Conservation (phyloP, 2,888 invertebrate species). For the Apocheima hispidaria region DNA sequence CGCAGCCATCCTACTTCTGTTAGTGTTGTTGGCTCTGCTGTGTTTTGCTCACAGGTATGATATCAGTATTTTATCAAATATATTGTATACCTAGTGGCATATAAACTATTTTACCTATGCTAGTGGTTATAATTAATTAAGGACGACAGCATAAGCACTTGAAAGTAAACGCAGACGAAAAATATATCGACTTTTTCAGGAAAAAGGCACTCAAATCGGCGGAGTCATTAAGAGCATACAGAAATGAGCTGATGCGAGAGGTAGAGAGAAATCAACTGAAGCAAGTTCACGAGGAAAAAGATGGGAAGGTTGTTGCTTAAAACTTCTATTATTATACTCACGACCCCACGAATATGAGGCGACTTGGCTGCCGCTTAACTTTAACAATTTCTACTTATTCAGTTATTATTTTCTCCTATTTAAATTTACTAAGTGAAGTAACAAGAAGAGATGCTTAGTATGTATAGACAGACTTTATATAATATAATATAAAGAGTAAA, state of each 20-base stretch:
- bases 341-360: too few relatives aligned
- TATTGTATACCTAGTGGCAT: background rate
- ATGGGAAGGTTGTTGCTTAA: slow-evolving; percentile 78
- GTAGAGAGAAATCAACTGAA: slow-evolving; percentile 78
- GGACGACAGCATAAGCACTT: background rate
- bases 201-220: slow-evolving; percentile 77
- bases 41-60: slow-evolving; percentile 75
- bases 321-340: too few relatives aligned
- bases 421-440: too few relatives aligned
- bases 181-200: slow-evolving; percentile 59
- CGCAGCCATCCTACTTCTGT: slow-evolving; percentile 85
- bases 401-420: too few relatives aligned
- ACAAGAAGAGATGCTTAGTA: too few relatives aligned
- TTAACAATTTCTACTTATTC: too few relatives aligned
- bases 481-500: too few relatives aligned
- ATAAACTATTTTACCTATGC: too few relatives aligned
- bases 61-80: background rate
- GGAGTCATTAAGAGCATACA: slow-evolving; percentile 72
- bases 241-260: slow-evolving; percentile 75
- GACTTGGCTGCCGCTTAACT: too few relatives aligned
- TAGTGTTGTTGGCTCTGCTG: slow-evolving; percentile 83
- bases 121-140: too few relatives aligned
- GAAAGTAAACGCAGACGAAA: too few relatives aligned
- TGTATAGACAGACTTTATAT: too few relatives aligned
- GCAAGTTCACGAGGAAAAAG: slow-evolving; percentile 78